Base-by-base conservation (phyloP, 2,797 vertebrate genomes). In the Perodicticus potto region DNA sequence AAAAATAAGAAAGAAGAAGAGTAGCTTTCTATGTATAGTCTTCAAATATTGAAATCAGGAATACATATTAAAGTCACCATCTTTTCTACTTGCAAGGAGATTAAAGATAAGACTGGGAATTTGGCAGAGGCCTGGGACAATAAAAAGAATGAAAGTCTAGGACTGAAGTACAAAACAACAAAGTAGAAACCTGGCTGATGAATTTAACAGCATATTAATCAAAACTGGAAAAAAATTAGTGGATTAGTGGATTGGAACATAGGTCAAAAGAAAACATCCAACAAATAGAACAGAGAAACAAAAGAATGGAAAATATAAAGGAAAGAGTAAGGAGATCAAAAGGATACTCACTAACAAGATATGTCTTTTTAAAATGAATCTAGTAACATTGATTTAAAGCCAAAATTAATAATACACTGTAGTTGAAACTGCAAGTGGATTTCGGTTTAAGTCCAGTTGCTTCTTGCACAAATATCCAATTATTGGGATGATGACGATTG, bases 1-100 rank as follows among this genome's bases (percentile, higher is more conserved):
- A 87, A 59, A 73, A 95, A 81, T 1, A 59, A 93, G 19, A 89
- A 72, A 76, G 57, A 94, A 65, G 49, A 77, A 82, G 83, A 89
- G 22, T 29, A 49, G 43, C 8, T 2, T 6, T 67, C 8, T 2
- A 6, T 59, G 6, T 43, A 57, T 57, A 9, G 9, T n/a, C 34
- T 77, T 23, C 27, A 45, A 84, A 78, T 73, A 63, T 57, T 84
- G 77, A 95, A 63, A 5, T 81, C 57, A 73, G 7, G 77, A 16
- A 23, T 3, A 76, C 12, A 45, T 40, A 73, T 89, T 70, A 32
- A 92, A 86, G 86, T 82, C 32, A 82, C 11, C 19, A 40, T 78
- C 7, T 37, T 67, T 89, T 76, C 27, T 25, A 34, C 53, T 4
- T 73, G 55, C 6, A 73, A 83, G 29, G 11, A 94, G 70, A 73